Conservation (phyloP, 2,888 invertebrate genomes). For the Drosophila emarginata region DNA sequence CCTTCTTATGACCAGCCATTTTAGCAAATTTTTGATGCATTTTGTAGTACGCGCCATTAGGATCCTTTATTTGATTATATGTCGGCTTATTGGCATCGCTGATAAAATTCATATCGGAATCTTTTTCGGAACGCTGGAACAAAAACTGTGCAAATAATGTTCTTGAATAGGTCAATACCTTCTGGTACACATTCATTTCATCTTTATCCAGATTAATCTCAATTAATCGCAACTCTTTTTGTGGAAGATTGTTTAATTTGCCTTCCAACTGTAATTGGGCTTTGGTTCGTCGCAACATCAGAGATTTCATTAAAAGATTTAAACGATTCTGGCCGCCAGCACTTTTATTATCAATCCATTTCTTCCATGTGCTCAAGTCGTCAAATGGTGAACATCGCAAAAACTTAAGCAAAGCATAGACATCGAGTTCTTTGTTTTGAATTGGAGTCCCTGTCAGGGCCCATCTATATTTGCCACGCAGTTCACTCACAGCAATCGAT, state of each 20-base stretch:
- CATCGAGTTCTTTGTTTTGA: conserved; percentile 94
- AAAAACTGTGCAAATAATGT: conserved; percentile 90
- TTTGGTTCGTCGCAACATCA: conserved; percentile 95
- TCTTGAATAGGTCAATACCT: conserved; percentile 87
- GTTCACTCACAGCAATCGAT: conserved; percentile 87
- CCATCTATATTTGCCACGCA: conserved; percentile 86
- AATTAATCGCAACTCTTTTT: conserved; percentile 84
- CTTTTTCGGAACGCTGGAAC: conserved; percentile 88
- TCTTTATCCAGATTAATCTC: conserved; percentile 86
- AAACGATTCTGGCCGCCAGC: conserved; percentile 91
- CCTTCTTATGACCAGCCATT: conserved; percentile 84
- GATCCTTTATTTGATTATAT: conserved; percentile 80
- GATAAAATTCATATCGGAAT: conserved; percentile 79
- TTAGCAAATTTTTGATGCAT: conserved; percentile 87
- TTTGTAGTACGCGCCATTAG: conserved; percentile 84
- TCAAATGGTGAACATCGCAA: conserved; percentile 94
- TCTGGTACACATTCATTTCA: conserved; percentile 91
- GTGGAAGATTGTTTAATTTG: conserved; percentile 85
- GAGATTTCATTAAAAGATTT: conserved; percentile 91
- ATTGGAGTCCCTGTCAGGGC: conserved; percentile 97
- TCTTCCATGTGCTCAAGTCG: conserved; percentile 93
- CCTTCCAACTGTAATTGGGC: conserved; percentile 88
- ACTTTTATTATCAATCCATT: conserved; percentile 94
- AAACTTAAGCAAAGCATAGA: conserved; percentile 92
- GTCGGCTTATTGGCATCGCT: conserved; percentile 61